A percentile compares a stretch with the other conserved stretches of the same genome.
Evolutionary conservation across 1,140 invertebrate genomes (phyloP).

Genomic region (Oscheius sp.): DNA sequence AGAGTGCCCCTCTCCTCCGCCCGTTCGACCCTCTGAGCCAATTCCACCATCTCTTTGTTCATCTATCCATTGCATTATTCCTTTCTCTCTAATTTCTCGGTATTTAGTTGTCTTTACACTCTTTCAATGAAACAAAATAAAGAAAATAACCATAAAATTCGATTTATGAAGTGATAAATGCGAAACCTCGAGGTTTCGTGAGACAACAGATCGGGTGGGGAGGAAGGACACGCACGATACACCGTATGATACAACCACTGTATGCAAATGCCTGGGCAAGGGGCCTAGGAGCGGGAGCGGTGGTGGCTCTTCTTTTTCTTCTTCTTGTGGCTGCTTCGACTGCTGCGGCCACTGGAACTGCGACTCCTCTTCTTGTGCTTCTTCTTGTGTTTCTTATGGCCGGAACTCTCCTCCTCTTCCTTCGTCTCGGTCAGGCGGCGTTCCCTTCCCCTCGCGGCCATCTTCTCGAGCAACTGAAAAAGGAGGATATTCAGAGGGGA

Average conservation of each 20-base stretch:
- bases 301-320: background rate
- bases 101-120: no score
- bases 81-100: no score
- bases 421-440: background rate
- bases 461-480: conserved; percentile 17
- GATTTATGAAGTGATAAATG: no score
- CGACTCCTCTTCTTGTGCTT: background rate
- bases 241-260: no score
- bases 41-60: background rate
- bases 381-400: background rate
- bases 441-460: background rate
- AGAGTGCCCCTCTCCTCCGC: background rate
- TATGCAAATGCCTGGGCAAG: no score
- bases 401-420: background rate
- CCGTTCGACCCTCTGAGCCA: background rate
- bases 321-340: background rate
- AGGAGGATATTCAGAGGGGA: background rate
- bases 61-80: no score
- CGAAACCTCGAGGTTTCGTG: no score
- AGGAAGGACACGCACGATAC: no score
- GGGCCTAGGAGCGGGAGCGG: background rate
- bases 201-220: no score
- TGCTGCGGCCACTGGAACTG: background rate
- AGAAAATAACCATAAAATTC: no score
- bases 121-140: no score